A percentile compares a stretch with the other conserved stretches of the same genome.
Evolutionary conservation across 92 coral and sea anemone genomes (phyloP).

Genomic region (Ricordea florida): DNA sequence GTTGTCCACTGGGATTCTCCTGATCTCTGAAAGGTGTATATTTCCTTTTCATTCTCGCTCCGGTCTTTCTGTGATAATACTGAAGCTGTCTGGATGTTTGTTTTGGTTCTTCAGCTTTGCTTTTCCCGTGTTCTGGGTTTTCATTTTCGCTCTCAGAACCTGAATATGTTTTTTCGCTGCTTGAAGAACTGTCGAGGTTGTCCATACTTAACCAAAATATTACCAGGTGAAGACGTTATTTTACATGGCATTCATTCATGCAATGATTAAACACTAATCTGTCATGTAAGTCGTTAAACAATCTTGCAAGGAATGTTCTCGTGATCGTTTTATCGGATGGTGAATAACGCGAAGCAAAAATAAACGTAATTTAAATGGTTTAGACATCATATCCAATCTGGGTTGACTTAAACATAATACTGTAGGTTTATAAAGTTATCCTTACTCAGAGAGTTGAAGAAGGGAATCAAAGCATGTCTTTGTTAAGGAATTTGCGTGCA

Average conservation of each 20-base stretch:
- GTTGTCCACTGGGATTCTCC: conserved; percentile 24
- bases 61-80: conserved; percentile 24
- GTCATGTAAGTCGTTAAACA: not conserved
- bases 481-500: conserved; percentile 3
- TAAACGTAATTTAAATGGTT: not conserved
- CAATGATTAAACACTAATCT: not conserved
- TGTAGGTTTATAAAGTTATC: not conserved
- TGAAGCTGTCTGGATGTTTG: conserved; percentile 11
- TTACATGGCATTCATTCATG: conserved; percentile 1
- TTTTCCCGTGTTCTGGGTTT: conserved; percentile 2
- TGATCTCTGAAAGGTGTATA: conserved; percentile 34
- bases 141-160: conserved; percentile 6
- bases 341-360: not conserved
- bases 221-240: not conserved
- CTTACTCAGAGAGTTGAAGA: conserved; percentile 1
- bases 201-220: conserved; percentile 14
- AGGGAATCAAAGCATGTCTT: not conserved
- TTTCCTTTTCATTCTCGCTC: not conserved
- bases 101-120: conserved; percentile 10
- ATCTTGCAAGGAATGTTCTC: not conserved
- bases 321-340: not conserved
- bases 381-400: no score
- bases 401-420: not conserved
- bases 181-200: conserved; percentile 16
- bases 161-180: conserved; percentile 10